Conservation (phyloP, 2,797 vertebrate genomes). For the Leuciscus waleckii region DNA sequence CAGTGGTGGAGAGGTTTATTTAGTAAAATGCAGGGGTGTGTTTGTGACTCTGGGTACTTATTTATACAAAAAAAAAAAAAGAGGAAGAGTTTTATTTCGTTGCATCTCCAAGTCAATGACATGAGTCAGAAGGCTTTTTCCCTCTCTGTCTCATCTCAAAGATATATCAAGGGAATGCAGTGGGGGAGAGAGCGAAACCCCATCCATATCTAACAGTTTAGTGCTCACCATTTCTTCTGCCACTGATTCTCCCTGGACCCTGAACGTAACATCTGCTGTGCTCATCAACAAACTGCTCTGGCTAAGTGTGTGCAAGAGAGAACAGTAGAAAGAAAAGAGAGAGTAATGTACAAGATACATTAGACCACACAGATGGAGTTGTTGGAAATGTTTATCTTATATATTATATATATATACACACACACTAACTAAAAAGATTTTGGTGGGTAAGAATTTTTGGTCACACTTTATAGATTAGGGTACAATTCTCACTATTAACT, state of each 20-base stretch:
- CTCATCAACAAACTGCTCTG: constrained; percentile 42
- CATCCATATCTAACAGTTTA: constrained; percentile 12
- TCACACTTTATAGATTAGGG: too few relatives aligned
- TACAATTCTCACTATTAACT: too few relatives aligned
- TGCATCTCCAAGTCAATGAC: constrained; percentile 8
- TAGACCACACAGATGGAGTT: background rate
- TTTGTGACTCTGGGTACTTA: background rate
- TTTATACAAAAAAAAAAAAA: background rate
- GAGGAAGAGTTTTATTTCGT: background rate
- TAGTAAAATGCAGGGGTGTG: background rate
- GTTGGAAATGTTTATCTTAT: background rate
- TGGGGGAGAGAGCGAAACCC: background rate
- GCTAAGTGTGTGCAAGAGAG: background rate
- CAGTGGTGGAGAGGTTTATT: background rate
- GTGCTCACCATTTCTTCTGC: constrained; percentile 23
- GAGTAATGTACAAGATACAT: constrained; percentile 1
- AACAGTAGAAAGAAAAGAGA: constrained; percentile 22
- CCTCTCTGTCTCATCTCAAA: constrained; percentile 4
- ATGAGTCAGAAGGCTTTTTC: constrained; percentile 4
- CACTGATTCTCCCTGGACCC: constrained; percentile 59
- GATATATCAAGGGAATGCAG: constrained; percentile 29
- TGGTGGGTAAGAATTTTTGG: background rate
- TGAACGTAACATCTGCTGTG: constrained; percentile 68
- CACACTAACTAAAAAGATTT: background rate
- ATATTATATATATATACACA: too few relatives aligned